Conservation (phyloP, 2,797 vertebrate species). For the Microhierax caerulescens region DNA sequence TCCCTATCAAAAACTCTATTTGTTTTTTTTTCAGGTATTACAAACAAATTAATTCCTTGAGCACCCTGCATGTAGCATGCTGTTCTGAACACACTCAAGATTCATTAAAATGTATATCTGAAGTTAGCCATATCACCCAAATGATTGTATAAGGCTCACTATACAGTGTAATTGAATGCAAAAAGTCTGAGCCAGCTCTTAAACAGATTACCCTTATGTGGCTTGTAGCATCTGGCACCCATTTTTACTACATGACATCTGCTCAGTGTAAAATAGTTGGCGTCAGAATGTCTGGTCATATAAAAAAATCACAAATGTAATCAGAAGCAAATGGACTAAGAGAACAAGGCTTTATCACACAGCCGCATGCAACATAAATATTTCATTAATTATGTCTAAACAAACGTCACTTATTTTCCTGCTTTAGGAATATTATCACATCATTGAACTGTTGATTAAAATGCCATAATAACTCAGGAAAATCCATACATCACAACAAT, state of each 20-base stretch:
- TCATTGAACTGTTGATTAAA: conserved; percentile 74
- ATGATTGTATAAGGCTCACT: conserved; percentile 76
- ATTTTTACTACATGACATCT: conserved; percentile 85
- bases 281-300: conserved; percentile 84
- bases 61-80: conserved; percentile 7
- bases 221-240: conserved; percentile 83
- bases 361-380: conserved; percentile 80
- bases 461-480: conserved; percentile 71
- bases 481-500: conserved; percentile 58
- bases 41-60: conserved; percentile 67
- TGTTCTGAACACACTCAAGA: conserved; percentile 71
- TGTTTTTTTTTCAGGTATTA: conserved; percentile 12
- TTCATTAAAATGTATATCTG: conserved; percentile 82
- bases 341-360: conserved; percentile 78
- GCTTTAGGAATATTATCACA: conserved; percentile 80
- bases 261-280: conserved; percentile 82
- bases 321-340: conserved; percentile 80
- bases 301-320: conserved; percentile 82
- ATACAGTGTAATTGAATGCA: conserved; percentile 81
- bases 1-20: conserved; percentile 59
- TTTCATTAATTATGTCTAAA: conserved; percentile 82
- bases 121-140: conserved; percentile 78
- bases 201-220: conserved; percentile 84
- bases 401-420: conserved; percentile 81
- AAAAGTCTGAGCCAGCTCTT: conserved; percentile 81